Percentiles rank a stretch among this genome's conserved stretches.
These are phyloP conservation scores for Anagyrus pseudococci DNA, from an alignment of 2,888 invertebrate genomes.

Conservation along the genomic window DNA sequence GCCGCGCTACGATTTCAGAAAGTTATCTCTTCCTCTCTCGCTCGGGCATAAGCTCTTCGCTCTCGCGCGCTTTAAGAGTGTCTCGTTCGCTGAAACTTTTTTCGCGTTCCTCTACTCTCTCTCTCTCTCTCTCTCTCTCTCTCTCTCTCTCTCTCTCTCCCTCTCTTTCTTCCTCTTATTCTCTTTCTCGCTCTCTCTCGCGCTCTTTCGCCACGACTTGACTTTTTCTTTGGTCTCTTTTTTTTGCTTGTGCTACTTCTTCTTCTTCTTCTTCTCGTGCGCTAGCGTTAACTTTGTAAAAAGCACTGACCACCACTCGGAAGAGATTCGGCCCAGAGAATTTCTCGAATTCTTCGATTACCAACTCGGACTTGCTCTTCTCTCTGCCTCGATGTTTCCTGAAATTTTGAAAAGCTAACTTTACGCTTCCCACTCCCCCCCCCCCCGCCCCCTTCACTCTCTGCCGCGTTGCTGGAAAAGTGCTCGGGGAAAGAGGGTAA, in stretches of 20 bases:
- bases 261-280: slow-evolving; percentile 10
- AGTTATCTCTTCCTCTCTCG: slow-evolving; percentile 36
- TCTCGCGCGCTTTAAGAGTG: slow-evolving; percentile 17
- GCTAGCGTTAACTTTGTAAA: slow-evolving; percentile 29
- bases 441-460: no score
- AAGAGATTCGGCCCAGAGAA: slow-evolving; percentile 37
- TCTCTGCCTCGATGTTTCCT: slow-evolving; percentile 14
- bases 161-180: slow-evolving; percentile 1
- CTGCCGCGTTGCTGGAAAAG: not conserved
- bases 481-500: not conserved
- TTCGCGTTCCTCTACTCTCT: slow-evolving; percentile 1
- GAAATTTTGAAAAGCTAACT: slow-evolving; percentile 33
- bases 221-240: no score
- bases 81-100: slow-evolving; percentile 32
- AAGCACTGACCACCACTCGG: slow-evolving; percentile 35
- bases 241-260: no score
- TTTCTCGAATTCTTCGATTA: slow-evolving; percentile 37
- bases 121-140: not conserved
- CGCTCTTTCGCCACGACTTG: no score
- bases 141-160: not conserved
- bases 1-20: slow-evolving; percentile 44
- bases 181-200: slow-evolving; percentile 8
- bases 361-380: slow-evolving; percentile 14
- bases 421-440: slow-evolving; percentile 13
- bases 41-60: slow-evolving; percentile 30